Percentiles rank a stretch among this genome's conserved stretches.
Conservation (phyloP, 2,888 invertebrate species). For the Ischnus inquisitorius region DNA sequence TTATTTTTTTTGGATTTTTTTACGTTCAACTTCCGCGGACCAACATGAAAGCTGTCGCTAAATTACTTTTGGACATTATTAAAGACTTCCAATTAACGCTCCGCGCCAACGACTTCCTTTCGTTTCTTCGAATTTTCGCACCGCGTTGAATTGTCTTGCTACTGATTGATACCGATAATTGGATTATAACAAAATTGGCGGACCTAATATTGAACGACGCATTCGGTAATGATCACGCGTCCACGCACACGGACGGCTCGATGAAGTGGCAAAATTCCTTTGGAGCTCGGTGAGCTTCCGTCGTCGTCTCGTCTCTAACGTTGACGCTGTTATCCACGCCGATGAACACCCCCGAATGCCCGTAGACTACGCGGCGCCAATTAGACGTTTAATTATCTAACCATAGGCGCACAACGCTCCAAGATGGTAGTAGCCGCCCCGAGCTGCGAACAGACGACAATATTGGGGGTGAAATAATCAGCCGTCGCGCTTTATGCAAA, state of each 20-base stretch:
- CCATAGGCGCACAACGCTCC: slow-evolving; percentile 79
- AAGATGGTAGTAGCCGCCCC: slow-evolving; percentile 77
- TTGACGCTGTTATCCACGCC: slow-evolving; percentile 22
- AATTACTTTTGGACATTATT: neutral
- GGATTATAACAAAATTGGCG: neutral
- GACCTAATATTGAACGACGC: neutral
- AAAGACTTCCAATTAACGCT: neutral
- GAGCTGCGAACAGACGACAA: slow-evolving; percentile 74
- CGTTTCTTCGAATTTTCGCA: neutral
- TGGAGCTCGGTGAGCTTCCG: neutral
- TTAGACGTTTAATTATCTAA: slow-evolving; percentile 66
- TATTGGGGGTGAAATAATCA: too few species aligned
- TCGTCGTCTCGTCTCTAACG: slow-evolving; percentile 11
- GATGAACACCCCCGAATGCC: slow-evolving; percentile 40
- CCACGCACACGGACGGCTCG: neutral
- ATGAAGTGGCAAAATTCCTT: neutral
- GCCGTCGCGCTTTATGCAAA: neutral
- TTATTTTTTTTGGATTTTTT: neutral
- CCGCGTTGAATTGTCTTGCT: too few species aligned
- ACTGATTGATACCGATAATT: too few species aligned
- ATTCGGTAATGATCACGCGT: neutral
- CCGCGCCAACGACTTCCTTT: neutral
- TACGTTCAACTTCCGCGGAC: neutral
- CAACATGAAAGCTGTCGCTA: neutral
- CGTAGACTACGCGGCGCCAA: slow-evolving; percentile 46